These are phyloP conservation scores for Aphelocoma coerulescens DNA, from an alignment of 2,113 vertebrate genomes.

Conservation along the genomic window DNA sequence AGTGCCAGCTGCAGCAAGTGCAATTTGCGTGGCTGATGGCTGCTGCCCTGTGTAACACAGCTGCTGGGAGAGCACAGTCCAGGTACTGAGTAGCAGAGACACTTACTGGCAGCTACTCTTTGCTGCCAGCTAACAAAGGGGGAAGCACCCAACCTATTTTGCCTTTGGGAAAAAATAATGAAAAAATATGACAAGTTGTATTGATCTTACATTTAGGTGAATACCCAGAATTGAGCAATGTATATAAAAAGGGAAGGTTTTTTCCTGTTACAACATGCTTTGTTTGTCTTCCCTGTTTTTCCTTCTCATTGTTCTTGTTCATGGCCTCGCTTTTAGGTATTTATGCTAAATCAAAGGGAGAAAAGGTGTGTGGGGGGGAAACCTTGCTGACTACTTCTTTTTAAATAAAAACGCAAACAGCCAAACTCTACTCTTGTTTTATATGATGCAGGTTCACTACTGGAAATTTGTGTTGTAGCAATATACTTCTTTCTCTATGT, in stretches of 20 bases:
- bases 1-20: neutral
- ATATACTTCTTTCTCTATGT: neutral
- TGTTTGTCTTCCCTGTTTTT: neutral
- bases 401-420: neutral
- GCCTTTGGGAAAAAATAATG: neutral
- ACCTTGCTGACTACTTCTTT: neutral
- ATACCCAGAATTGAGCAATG: neutral
- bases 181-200: neutral
- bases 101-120: neutral
- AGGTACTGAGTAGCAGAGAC: neutral
- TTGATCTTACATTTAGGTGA: neutral
- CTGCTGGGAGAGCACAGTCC: neutral
- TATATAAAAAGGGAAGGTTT: neutral
- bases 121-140: neutral
- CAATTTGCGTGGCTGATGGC: neutral
- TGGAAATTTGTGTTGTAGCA: neutral
- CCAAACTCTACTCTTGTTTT: neutral
- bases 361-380: neutral
- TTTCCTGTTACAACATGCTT: neutral
- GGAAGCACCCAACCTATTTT: neutral
- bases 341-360: neutral
- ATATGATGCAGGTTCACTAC: neutral
- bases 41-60: neutral
- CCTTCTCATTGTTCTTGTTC: neutral
- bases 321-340: neutral